Base-by-base conservation (phyloP, 2,797 vertebrate genomes). In the Enteromius anoplus region DNA sequence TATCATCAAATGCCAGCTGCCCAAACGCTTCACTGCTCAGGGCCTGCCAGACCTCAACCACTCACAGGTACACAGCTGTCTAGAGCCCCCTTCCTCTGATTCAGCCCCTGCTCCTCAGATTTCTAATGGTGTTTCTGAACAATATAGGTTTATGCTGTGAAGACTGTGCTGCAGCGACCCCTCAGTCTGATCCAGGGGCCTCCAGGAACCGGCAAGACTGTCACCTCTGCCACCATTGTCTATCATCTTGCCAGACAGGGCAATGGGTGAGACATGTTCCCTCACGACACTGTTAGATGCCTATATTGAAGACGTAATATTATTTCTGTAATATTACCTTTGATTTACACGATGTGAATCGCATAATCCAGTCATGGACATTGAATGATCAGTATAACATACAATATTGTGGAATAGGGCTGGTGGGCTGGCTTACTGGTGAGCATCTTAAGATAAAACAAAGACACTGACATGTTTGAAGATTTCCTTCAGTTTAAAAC, bases 21-120 rank as follows among this genome's bases (percentile, higher is more conserved):
- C 98, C n/a, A 99, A 99, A 88, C 97, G 98, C 85, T 99, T 99
- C 91, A 99, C 98, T 14, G 98, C 98, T 7, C 97, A 97, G 86
- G 98, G 98, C 6, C 96, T 99, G n/a, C 98, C 98, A 0, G 98
- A 99, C 93, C 98, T 99, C 91, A 99, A 99, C 91, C 98, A 99
- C 90, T 99, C 98, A 53, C 98, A 99, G 97, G 98, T 99, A 86
- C 76, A 66, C 51, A n/a, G 14, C 68, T 14, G 15, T 1, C 17
- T 55, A 15, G 17, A 42, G 42, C 37, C 19, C 10, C 15, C 34
- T 12, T 62, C 42, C 23, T 40, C 75, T 42, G 51, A 29, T 60
- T 10, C 23, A 10, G 4, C 17, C 37, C 23, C n/a, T 68, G 9
- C 9, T 51, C 32, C 10, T 11, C 2, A 21, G 4, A 45, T 66